These are phyloP conservation scores for Pseudomyrmex dendroicus DNA, from an alignment of 1,140 invertebrate genomes.

Conservation along the genomic window DNA sequence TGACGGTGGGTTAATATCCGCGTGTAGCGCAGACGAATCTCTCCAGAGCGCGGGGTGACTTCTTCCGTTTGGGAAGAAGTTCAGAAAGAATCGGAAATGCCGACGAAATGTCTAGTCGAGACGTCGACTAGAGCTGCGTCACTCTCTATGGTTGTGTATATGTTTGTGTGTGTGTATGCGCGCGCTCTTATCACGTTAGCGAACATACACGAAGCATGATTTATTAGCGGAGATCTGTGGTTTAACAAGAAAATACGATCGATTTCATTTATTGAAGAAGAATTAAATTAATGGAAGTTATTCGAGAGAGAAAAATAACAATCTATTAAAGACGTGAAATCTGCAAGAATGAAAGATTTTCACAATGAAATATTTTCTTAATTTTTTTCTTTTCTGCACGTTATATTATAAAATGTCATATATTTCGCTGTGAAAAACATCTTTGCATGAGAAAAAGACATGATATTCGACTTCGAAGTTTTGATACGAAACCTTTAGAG, in stretches of 20 bases:
- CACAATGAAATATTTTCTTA: neutral
- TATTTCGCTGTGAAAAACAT: neutral
- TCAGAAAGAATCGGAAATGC: constrained; percentile 14
- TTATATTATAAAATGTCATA: neutral
- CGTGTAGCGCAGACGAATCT: neutral
- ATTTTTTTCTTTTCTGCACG: neutral
- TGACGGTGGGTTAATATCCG: constrained; percentile 46
- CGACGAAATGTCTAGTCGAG: neutral
- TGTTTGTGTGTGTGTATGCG: neutral
- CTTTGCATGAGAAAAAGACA: neutral
- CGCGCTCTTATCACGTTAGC: neutral
- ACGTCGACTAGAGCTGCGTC: neutral
- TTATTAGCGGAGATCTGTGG: neutral
- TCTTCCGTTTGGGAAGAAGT: neutral
- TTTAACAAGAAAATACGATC: neutral
- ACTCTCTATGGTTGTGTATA: neutral
- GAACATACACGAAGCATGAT: neutral
- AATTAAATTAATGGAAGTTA: neutral
- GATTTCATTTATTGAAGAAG: neutral
- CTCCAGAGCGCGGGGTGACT: too few relatives aligned
- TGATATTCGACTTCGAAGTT: constrained; percentile 5
- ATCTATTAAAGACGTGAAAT: too few relatives aligned
- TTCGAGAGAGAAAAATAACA: too few relatives aligned
- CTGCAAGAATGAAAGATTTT: too few relatives aligned
- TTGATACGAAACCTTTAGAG: constrained; percentile 9